These are phyloP conservation scores for Dasyornis broadbenti DNA, from an alignment of 2,113 vertebrate genomes.

Conservation along the genomic window DNA sequence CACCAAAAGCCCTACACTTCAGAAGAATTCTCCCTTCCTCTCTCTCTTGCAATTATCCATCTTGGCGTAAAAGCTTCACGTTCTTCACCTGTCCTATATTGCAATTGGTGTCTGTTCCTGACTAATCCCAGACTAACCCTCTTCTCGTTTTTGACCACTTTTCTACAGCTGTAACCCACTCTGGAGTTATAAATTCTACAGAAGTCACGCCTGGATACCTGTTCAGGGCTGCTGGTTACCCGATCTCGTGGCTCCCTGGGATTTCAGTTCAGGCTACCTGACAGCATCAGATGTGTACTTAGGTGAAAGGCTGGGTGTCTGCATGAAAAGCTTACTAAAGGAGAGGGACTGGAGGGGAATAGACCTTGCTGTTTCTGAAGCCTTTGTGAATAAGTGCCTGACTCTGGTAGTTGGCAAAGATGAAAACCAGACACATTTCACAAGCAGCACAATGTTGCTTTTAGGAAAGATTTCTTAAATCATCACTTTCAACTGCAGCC, in stretches of 20 bases:
- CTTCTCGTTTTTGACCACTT: not conserved
- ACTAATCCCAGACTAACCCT: not conserved
- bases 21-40: not conserved
- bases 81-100: not conserved
- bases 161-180: not conserved
- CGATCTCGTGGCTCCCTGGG: not conserved
- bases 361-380: not conserved
- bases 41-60: not conserved
- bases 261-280: not conserved
- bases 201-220: not conserved
- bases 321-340: not conserved
- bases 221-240: not conserved
- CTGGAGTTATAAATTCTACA: not conserved
- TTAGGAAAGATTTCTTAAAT: not conserved
- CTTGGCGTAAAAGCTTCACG: accelerated
- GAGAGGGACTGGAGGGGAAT: not conserved
- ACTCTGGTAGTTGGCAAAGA: not conserved
- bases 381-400: not conserved
- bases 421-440: not conserved
- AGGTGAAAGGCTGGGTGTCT: not conserved
- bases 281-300: not conserved
- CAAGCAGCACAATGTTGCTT: not conserved
- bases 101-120: not conserved
- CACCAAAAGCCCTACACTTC: not conserved
- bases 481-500: not conserved